A percentile compares a stretch with the other conserved stretches of the same genome.
phyloP scores from a whole-genome alignment of 2,797 vertebrate genomes.

The Semotilus atromaculatus region DNA sequence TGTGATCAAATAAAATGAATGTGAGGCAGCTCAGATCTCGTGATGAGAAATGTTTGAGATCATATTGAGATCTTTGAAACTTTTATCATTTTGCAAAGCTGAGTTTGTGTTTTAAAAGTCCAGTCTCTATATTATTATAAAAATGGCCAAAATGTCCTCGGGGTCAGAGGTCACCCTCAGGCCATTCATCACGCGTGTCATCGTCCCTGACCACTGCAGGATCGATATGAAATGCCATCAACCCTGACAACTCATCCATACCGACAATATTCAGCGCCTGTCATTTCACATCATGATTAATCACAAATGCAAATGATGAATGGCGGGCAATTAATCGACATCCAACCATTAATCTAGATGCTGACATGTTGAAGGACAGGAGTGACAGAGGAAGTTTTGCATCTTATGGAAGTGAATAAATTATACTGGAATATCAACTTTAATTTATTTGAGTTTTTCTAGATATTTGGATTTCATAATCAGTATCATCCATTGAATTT shows the following conservation, averaged over 20 bases:
- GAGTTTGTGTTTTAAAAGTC: not conserved
- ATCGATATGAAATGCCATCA: slow-evolving; percentile 50
- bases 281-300: slow-evolving; percentile 67
- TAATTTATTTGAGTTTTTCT: not conserved
- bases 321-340: slow-evolving; percentile 58
- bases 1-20: not conserved
- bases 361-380: slow-evolving; percentile 56
- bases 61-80: not conserved
- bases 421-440: not conserved
- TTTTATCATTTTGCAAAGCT: not conserved
- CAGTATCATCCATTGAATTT: not conserved
- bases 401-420: not conserved
- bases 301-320: slow-evolving; percentile 67
- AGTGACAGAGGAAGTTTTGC: not conserved
- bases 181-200: slow-evolving; percentile 43
- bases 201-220: not conserved
- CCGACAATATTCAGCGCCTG: slow-evolving; percentile 51
- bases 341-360: slow-evolving; percentile 67
- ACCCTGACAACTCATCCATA: slow-evolving; percentile 46
- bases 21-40: no score
- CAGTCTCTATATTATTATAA: slow-evolving; percentile 44
- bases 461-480: not conserved
- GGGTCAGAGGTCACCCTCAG: slow-evolving; percentile 31
- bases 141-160: slow-evolving; percentile 32
- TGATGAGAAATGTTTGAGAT: no score